Evolutionary conservation across 2,797 vertebrate species (phyloP), one percentile per base, ranked within the genome.

Genomic region (Phalanger gymnotis): DNA sequence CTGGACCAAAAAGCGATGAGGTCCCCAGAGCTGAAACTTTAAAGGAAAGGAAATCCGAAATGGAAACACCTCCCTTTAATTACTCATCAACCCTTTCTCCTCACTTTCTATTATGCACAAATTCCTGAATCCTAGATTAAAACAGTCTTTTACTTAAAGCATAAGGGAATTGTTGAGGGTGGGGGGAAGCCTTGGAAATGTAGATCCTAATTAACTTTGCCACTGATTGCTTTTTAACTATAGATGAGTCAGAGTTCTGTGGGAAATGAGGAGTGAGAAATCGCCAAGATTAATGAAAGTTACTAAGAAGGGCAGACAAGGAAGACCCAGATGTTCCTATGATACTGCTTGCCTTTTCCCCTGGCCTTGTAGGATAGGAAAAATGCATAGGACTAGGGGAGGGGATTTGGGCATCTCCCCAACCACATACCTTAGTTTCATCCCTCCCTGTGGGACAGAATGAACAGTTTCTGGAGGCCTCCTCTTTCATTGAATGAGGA

Each of bases 181-280:
- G 66, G 52, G 30, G 19, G 5, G 61, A 57, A 58, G 89, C 56
- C 94, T 81, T 54, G 3, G 73, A 81, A 40, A 47, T 81, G 40
- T 47, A 13, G 54, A 61, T 89, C 55, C 57, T 95, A 96, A 97
- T 96, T 97, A 97, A 94, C 90, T 95, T 90, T 87, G 40, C 22
- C 40, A 81, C 73, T 81, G 73, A 81, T 81, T 81, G 92, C 9
- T 91, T 94, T 97, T 97, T 96, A 97, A 97, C 81, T 96, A 97
- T 92, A 94, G 92, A 91, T 96, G 94, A 97, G 94, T 92, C 81
- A 91, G 81, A 96, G 73, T 95, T 97, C 54, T 95, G 81, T 93
- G 57, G 22, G 90, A 54, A 47, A 47, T 4, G 11, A 51, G 58
- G 61, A 61, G 40, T 9, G 31, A 92, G 94, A 90, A 81, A 87